A percentile compares a stretch with the other conserved stretches of the same genome.
Conservation (phyloP, 2,113 vertebrate species). For the Callaeas wilsoni region DNA sequence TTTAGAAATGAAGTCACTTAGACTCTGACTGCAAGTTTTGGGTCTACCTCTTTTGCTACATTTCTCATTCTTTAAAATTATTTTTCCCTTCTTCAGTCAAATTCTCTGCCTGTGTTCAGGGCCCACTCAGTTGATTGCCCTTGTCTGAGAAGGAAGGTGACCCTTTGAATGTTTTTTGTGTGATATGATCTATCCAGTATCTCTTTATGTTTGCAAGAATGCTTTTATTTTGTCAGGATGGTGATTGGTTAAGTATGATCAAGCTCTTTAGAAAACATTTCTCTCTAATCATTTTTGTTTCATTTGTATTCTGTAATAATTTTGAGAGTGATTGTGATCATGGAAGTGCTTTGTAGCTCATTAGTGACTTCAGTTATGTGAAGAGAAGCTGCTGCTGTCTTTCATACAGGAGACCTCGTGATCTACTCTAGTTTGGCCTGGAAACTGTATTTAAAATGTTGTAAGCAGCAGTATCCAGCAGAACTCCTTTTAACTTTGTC, state of each 20-base stretch:
- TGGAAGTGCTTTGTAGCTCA: not conserved
- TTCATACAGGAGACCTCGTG: not conserved
- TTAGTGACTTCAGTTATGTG: slow-evolving; percentile 6
- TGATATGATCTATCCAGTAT: not conserved
- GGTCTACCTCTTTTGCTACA: not conserved
- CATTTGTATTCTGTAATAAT: slow-evolving; percentile 40
- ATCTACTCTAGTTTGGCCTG: not conserved
- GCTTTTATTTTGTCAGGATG: not conserved
- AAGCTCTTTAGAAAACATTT: not conserved
- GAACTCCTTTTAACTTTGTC: not conserved
- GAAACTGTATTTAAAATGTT: not conserved
- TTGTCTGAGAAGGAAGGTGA: not conserved
- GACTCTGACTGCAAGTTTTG: not conserved
- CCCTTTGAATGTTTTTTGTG: not conserved
- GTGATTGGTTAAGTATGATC: not conserved
- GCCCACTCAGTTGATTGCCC: not conserved
- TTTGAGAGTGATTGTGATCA: not conserved
- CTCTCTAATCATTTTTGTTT: slow-evolving; percentile 30
- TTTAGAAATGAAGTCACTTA: not conserved
- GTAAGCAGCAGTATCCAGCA: not conserved
- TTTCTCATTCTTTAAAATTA: not conserved
- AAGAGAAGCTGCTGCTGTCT: not conserved
- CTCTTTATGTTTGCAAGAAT: not conserved
- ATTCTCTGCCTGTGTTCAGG: not conserved
- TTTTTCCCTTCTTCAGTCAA: not conserved